Conservation (phyloP, 2,888 invertebrate species). For the Trachelus tabidus region DNA sequence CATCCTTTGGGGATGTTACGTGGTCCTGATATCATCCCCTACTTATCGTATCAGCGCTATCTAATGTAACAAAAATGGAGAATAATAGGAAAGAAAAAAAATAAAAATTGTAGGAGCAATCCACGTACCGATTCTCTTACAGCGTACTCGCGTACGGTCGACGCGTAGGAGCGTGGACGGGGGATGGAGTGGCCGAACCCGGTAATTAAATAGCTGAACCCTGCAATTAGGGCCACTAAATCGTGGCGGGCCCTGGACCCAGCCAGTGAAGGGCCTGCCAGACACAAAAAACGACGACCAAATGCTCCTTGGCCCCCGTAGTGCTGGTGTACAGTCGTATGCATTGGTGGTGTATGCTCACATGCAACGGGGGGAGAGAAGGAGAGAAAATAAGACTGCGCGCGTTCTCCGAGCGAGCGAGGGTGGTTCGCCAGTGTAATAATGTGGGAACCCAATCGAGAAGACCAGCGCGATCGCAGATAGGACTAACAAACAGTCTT, state of each 20-base stretch:
- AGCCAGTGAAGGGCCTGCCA: slow-evolving; percentile 67
- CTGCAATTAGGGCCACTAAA: slow-evolving; percentile 89
- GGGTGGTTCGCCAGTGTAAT: slow-evolving; percentile 59
- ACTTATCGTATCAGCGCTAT: not conserved
- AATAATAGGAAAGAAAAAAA: not conserved
- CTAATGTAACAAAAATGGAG: not conserved
- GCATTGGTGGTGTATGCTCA: not conserved
- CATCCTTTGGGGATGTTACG: not conserved
- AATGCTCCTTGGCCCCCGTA: slow-evolving; percentile 57
- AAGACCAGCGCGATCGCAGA: slow-evolving; percentile 46
- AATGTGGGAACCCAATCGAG: slow-evolving; percentile 61
- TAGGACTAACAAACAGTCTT: slow-evolving; percentile 66
- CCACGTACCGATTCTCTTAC: not conserved
- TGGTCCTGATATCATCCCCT: not conserved
- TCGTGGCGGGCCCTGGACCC: slow-evolving; percentile 75
- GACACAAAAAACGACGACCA: slow-evolving; percentile 66
- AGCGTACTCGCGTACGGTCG: slow-evolving; percentile 43
- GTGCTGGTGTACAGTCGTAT: slow-evolving; percentile 1
- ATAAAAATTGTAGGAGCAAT: not conserved
- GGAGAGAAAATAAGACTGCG: not conserved
- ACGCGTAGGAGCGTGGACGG: slow-evolving; percentile 33
- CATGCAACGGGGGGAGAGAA: not conserved
- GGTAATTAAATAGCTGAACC: slow-evolving; percentile 86
- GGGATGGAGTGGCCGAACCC: slow-evolving; percentile 68
- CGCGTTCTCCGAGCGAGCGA: slow-evolving; percentile 39